Evolutionary conservation across 2,113 vertebrate genomes (phyloP).

Genomic region (Heliornis fulica): DNA sequence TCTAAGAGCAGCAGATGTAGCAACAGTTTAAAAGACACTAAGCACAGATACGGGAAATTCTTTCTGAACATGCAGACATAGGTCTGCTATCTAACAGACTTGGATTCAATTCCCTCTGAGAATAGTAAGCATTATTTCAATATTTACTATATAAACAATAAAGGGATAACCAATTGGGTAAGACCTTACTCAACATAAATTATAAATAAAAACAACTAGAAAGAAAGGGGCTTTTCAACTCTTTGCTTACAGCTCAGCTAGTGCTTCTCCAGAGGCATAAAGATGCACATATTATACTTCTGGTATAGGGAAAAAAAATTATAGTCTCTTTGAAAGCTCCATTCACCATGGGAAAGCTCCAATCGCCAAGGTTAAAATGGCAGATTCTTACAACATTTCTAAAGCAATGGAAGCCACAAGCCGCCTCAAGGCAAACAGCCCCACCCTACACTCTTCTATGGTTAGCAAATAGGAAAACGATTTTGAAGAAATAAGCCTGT

Average conservation of each 20-base stretch:
- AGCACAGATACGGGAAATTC: neutral
- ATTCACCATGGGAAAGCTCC: conserved; percentile 1
- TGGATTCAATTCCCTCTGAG: neutral
- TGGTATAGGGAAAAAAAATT: neutral
- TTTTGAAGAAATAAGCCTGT: conserved; percentile 18
- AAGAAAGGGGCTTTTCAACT: neutral
- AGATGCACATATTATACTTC: neutral
- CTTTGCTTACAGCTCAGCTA: neutral
- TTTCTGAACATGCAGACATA: neutral
- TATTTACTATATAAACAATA: neutral
- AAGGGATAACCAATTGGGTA: neutral
- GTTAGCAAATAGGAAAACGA: conserved; percentile 24
- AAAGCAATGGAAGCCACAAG: conserved; percentile 23
- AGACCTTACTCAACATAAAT: neutral
- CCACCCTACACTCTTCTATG: neutral
- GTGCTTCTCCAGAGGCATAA: neutral
- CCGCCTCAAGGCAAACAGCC: neutral
- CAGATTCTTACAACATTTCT: conserved; percentile 38
- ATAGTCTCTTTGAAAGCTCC: neutral
- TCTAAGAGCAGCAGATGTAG: neutral
- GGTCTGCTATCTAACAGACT: neutral
- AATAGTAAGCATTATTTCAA: neutral
- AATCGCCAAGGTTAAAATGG: conserved; percentile 40
- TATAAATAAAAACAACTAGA: neutral
- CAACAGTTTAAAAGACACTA: neutral